Evolutionary conservation across 2,888 invertebrate genomes (phyloP), one percentile per base, ranked within the genome.

Genomic region (Ganaspis brasiliensis): DNA sequence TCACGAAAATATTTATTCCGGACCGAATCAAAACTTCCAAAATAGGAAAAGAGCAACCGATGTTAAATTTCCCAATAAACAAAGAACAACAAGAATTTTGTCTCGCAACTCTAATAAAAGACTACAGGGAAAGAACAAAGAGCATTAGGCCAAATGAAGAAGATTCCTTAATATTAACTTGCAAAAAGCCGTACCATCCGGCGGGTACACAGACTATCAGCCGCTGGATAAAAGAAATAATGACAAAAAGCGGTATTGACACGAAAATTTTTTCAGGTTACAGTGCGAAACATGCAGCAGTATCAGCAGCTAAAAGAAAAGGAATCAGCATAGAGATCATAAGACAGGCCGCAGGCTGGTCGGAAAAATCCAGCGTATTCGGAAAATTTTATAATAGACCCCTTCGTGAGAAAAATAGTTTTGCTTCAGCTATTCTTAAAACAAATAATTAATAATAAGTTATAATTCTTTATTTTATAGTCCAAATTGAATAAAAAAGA

Each of bases 161-260:
- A 10, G 14, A 37, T 6, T 16, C 19, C 10, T 26, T 79, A 40
- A 59, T 81, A 2, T 73, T 81, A 14, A 72, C 74, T 2, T 19
- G 14, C 3, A 72, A 52, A n/a, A 78, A 67, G 55, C 78, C 74
- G 1, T 52, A 76, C 55, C 63, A 45, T 19, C 63, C 72, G 31
- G 76, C 59, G 9, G 59, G 35, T n/a, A 45, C 56, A 40, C 37
- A 14, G 14, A 19, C 67, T 0, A 72, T 75, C 5, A 72, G 74
- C 24, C 70, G 77, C 8, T 80, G 80, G 78, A 76, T 80, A 14
- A 73, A 56, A 35, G 10, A 67, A 8, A 8, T 12, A 2, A 16
- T 80, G 6, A 0, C 31, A 6, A 45, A 19, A 8, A 63, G 63
- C 31, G 63, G 63, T 1, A 45, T 63, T 10, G 63, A 74, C 21